These are phyloP conservation scores for Boleophthalmus pectinirostris DNA, from an alignment of 2,113 vertebrate genomes.

Conservation along the genomic window DNA sequence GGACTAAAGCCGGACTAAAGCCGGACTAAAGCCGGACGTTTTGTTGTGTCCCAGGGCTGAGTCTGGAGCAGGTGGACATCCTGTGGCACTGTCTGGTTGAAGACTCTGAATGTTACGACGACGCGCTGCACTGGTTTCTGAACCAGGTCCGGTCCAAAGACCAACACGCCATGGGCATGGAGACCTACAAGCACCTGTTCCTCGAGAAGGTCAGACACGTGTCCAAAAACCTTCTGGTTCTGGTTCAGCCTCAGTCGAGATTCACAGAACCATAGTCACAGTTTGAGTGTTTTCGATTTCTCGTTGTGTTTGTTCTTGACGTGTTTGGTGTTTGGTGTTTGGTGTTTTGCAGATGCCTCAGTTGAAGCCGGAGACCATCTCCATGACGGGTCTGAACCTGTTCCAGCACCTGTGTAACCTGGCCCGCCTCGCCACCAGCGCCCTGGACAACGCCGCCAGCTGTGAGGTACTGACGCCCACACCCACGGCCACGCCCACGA, in stretches of 20 bases:
- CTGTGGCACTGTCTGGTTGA: constrained; percentile 98
- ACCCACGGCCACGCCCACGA: too few relatives aligned
- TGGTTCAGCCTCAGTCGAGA: too few relatives aligned
- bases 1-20: too few relatives aligned
- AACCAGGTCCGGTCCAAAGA: constrained; percentile 99
- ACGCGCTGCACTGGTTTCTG: constrained; percentile 98
- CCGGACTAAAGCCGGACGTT: too few relatives aligned
- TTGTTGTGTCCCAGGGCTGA: constrained; percentile 85
- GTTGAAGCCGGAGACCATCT: constrained; percentile 97
- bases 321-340: too few relatives aligned
- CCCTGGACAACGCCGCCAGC: constrained; percentile 93
- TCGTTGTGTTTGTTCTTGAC: too few relatives aligned
- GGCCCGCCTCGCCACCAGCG: constrained; percentile 93
- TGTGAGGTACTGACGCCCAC: too few relatives aligned
- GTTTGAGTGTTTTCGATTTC: too few relatives aligned
- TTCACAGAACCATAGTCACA: too few relatives aligned
- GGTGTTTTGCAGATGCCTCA: constrained; percentile 89
- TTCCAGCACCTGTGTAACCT: constrained; percentile 98
- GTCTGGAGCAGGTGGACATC: constrained; percentile 98
- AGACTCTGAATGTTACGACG: constrained; percentile 95
- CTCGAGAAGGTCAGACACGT: constrained; percentile 87
- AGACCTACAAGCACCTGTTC: constrained; percentile 99
- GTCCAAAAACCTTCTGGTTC: too few relatives aligned
- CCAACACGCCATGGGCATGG: constrained; percentile 99
- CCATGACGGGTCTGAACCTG: constrained; percentile 98